Evolutionary conservation across 2,888 invertebrate species (phyloP).

Genomic region (Liposcelis brunnea): DNA sequence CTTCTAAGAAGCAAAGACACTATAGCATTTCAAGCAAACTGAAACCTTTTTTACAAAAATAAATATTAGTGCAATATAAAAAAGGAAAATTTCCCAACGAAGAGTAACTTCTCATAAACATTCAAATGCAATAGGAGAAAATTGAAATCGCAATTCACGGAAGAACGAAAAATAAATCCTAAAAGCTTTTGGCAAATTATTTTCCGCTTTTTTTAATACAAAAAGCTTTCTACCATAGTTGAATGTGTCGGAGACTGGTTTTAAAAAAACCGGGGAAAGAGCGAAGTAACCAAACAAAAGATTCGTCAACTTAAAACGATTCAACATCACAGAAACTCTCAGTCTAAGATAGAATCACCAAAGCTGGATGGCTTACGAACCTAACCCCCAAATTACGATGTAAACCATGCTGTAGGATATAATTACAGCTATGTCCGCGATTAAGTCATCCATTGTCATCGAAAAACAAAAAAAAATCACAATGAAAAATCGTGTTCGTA

Average conservation of each 20-base stretch:
- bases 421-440: conserved; percentile 3
- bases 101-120: no score
- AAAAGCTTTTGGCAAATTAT: conserved; percentile 9
- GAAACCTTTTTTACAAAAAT: not conserved
- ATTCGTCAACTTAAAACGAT: not conserved
- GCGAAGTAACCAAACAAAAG: no score
- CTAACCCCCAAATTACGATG: not conserved
- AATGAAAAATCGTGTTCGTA: no score
- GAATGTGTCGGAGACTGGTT: not conserved
- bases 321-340: not conserved
- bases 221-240: not conserved
- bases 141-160: no score
- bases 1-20: no score
- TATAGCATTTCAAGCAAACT: not conserved
- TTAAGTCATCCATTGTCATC: conserved; percentile 9
- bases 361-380: no score
- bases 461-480: not conserved
- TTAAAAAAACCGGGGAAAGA: no score
- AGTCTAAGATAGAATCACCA: no score
- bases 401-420: not conserved
- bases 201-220: conserved; percentile 1
- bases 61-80: not conserved
- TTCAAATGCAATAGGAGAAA: not conserved
- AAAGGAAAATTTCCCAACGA: no score
- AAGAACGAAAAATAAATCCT: conserved; percentile 1